phyloP scores from a whole-genome alignment of 2,113 vertebrate species.

The Callipepla californica region DNA sequence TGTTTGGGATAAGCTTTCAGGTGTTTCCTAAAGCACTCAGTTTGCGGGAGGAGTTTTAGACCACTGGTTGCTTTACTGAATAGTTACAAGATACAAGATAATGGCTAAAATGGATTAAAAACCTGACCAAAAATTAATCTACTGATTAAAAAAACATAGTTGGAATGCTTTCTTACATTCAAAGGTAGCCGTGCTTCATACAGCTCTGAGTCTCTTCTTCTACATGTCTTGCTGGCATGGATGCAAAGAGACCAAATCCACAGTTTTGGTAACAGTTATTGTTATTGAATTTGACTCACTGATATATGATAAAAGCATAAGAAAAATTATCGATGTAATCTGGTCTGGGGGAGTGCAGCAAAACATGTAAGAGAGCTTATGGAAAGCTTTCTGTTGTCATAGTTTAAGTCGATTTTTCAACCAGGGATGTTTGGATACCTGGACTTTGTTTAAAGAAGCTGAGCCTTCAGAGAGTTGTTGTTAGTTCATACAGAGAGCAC shows the following conservation, averaged over 20 bases:
- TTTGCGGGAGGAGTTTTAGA: conserved; percentile 9
- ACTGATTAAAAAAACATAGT: neutral
- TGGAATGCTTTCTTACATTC: neutral
- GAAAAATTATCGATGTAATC: neutral
- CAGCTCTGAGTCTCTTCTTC: neutral
- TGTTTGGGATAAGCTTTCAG: neutral
- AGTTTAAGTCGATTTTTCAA: neutral
- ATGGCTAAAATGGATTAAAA: neutral
- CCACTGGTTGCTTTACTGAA: neutral
- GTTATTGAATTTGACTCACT: neutral
- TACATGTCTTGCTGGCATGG: neutral
- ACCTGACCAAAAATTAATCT: neutral
- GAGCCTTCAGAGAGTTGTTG: neutral
- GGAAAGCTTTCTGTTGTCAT: neutral
- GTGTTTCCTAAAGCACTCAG: neutral
- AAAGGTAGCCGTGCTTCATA: neutral
- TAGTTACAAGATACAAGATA: neutral
- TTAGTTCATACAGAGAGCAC: neutral
- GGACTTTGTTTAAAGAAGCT: neutral
- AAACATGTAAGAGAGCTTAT: neutral
- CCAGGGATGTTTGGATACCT: neutral
- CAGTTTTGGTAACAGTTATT: neutral
- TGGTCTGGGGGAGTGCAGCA: neutral
- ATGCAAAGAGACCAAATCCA: neutral
- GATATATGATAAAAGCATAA: neutral